Percentiles rank a stretch among this genome's conserved stretches.
Evolutionary conservation across 2,113 vertebrate genomes (phyloP).

Genomic region (Galeopterus variegatus): DNA sequence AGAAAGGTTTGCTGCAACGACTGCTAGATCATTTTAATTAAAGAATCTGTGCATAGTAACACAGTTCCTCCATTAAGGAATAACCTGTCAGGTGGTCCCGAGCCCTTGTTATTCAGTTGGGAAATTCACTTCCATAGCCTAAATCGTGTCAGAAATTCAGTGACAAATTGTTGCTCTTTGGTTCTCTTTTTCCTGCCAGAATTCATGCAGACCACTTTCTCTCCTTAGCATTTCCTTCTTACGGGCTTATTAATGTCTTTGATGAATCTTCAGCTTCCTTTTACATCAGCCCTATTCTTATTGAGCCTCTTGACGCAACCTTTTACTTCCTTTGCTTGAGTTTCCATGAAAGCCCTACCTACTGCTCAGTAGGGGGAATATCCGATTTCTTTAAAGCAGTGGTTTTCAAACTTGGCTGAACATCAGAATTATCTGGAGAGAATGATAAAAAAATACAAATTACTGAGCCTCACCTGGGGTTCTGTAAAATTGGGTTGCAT

Average conservation of each 20-base stretch:
- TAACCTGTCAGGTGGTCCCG: neutral
- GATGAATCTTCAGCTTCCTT: neutral
- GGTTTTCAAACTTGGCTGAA: slow-evolving; percentile 28
- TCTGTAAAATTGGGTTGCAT: neutral
- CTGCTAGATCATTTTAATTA: neutral
- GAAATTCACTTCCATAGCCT: neutral
- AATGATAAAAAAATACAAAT: slow-evolving; percentile 7
- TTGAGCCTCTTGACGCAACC: neutral
- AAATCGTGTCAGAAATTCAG: neutral
- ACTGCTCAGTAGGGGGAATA: neutral
- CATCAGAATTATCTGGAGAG: slow-evolving; percentile 18
- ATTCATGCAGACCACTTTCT: neutral
- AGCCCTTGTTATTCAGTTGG: neutral
- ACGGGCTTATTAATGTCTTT: neutral
- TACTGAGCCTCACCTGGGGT: neutral
- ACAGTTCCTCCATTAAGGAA: neutral
- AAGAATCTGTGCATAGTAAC: neutral
- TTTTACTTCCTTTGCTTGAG: neutral
- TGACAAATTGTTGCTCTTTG: neutral
- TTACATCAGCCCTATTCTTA: neutral
- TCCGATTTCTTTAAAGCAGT: neutral
- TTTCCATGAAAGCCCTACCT: neutral
- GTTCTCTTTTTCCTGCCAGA: too few species aligned
- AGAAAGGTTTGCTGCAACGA: neutral
- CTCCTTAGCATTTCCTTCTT: neutral